Evolutionary conservation across 2,888 invertebrate species (phyloP).

Genomic region (Candidula unifasciata): DNA sequence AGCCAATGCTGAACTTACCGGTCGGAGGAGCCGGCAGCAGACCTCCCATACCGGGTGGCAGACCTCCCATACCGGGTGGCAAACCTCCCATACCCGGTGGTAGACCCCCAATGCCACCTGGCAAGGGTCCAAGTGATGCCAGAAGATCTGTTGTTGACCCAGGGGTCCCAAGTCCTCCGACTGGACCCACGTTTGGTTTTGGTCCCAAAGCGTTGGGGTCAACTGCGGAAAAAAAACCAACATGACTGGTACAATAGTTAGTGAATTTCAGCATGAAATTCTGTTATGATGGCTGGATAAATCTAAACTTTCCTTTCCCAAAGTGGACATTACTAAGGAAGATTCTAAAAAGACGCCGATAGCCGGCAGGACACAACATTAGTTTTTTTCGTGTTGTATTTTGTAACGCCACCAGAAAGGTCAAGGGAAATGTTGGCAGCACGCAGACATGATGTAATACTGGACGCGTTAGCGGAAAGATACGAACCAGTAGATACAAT

Average conservation of each 20-base stretch:
- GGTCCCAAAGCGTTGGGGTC: conserved; percentile 13
- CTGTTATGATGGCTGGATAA: too few species aligned
- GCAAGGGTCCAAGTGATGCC: neutral
- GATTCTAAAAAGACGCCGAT: too few species aligned
- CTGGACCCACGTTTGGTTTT: neutral
- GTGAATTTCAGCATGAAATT: too few species aligned
- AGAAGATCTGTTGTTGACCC: conserved; percentile 1
- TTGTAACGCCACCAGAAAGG: too few species aligned
- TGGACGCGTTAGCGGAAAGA: too few species aligned
- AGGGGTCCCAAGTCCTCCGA: conserved; percentile 11
- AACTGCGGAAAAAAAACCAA: neutral
- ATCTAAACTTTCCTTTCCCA: too few species aligned
- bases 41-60: neutral
- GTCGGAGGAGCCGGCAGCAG: neutral
- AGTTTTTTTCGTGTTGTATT: too few species aligned
- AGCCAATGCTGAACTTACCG: neutral
- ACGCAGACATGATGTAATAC: too few species aligned
- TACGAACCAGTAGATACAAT: too few species aligned
- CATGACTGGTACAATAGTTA: neutral
- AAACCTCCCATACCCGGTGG: neutral
- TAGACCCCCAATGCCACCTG: neutral
- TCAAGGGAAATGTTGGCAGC: too few species aligned
- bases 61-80: neutral
- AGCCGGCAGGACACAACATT: too few species aligned
- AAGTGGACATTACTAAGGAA: too few species aligned